Evolutionary conservation across 2,797 vertebrate genomes (phyloP).

Genomic region (Poecilia velifera): DNA sequence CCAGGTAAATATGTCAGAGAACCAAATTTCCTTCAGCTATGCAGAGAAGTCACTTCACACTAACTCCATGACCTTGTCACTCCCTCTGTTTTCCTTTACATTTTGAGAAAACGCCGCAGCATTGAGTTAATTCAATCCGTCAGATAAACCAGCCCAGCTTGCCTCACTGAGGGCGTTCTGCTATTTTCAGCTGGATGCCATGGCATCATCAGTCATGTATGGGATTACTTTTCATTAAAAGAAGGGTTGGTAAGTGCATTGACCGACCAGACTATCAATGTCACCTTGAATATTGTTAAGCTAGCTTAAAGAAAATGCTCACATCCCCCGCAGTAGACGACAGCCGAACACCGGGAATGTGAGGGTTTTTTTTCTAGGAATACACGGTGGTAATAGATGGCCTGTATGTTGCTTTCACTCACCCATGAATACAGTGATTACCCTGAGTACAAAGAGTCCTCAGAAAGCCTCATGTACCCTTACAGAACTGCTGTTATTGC

Average conservation of each 20-base stretch:
- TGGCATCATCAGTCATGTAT: slow-evolving; percentile 24
- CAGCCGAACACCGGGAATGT: background rate
- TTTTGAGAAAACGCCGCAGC: background rate
- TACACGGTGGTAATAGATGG: background rate
- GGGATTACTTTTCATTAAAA: slow-evolving; percentile 36
- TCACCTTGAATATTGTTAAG: slow-evolving; percentile 8
- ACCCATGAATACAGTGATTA: background rate
- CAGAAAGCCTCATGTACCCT: background rate
- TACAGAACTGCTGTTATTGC: background rate
- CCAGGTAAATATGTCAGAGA: background rate
- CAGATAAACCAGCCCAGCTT: slow-evolving; percentile 3
- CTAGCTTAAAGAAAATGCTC: background rate
- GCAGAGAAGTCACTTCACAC: background rate
- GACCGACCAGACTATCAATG: background rate
- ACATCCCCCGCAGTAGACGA: background rate
- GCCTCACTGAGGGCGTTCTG: background rate
- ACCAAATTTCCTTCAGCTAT: background rate
- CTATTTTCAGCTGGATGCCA: slow-evolving; percentile 1
- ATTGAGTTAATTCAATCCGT: slow-evolving; percentile 15
- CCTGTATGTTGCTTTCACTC: background rate
- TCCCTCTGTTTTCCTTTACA: background rate
- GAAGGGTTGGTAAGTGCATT: slow-evolving; percentile 11
- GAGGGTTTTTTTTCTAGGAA: background rate
- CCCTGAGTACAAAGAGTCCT: background rate
- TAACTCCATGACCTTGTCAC: background rate